A percentile compares a stretch with the other conserved stretches of the same genome.
Conservation (phyloP, 2,113 vertebrate genomes). For the Neotragus moschatus region DNA sequence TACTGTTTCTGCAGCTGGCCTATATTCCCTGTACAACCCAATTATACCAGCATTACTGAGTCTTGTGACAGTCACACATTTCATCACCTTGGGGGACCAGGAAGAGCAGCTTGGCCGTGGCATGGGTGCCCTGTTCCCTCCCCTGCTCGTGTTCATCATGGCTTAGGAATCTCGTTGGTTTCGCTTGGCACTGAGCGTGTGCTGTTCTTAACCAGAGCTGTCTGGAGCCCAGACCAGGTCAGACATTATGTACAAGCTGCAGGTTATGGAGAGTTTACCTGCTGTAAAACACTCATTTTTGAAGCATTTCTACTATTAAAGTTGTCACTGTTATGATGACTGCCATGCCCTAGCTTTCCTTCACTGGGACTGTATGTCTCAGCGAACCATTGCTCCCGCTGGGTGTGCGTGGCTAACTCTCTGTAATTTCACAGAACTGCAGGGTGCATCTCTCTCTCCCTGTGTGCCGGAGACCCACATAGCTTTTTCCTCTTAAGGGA, state of each 20-base stretch:
- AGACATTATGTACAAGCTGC: slow-evolving; percentile 40
- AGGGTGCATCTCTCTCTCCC: background rate
- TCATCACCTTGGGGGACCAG: slow-evolving; percentile 63
- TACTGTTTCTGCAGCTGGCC: slow-evolving; percentile 75
- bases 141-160: background rate
- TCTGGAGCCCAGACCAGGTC: slow-evolving; percentile 29
- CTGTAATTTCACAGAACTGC: background rate
- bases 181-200: background rate
- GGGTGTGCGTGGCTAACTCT: background rate
- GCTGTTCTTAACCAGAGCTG: background rate
- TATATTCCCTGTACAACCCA: slow-evolving; percentile 72
- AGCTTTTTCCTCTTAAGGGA: slow-evolving; percentile 11
- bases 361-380: background rate
- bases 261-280: background rate
- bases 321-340: background rate
- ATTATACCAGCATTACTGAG: slow-evolving; percentile 71
- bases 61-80: slow-evolving; percentile 69
- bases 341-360: background rate
- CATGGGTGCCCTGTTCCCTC: slow-evolving; percentile 7
- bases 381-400: background rate
- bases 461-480: background rate
- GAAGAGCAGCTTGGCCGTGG: slow-evolving; percentile 39
- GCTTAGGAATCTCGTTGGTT: slow-evolving; percentile 52
- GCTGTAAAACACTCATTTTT: slow-evolving; percentile 26
- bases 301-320: slow-evolving; percentile 27